Percentiles rank a stretch among this genome's conserved stretches.
Evolutionary conservation across 2,113 vertebrate genomes (phyloP).

Genomic region (Urocolius indicus): DNA sequence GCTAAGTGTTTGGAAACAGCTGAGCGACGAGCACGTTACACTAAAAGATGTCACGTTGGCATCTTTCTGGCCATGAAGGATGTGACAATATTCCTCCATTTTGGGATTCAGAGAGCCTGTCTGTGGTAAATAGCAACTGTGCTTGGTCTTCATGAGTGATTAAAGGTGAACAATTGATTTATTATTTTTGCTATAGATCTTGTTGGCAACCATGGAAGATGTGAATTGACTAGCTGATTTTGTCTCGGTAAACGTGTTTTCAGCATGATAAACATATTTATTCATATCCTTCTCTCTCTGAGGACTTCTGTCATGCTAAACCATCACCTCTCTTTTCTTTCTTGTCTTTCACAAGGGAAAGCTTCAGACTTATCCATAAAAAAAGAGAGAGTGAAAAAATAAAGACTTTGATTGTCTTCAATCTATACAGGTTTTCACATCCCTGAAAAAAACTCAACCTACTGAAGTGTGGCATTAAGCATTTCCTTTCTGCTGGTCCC

Average conservation of each 20-base stretch:
- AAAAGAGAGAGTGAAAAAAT: accelerated
- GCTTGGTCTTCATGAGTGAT: not conserved
- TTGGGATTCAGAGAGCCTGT: not conserved
- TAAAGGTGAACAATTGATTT: constrained; percentile 31
- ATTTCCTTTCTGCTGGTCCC: not conserved
- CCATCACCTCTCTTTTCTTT: not conserved
- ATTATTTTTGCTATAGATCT: constrained; percentile 11
- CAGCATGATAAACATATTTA: not conserved
- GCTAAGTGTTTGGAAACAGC: not conserved
- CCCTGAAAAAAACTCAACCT: not conserved
- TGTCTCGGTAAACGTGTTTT: not conserved
- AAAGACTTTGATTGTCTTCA: not conserved
- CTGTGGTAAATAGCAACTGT: not conserved
- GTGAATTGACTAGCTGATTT: not conserved
- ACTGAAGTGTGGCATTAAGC: not conserved
- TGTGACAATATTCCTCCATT: not conserved
- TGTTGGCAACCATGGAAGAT: not conserved
- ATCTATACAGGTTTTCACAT: not conserved
- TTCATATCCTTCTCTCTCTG: not conserved
- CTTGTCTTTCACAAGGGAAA: not conserved
- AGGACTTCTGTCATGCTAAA: not conserved
- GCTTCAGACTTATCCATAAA: not conserved
- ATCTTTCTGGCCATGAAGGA: not conserved
- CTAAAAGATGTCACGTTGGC: not conserved
- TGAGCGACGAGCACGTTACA: not conserved